Base-by-base conservation (phyloP, 2,113 vertebrate species). In the Orcinus orca region DNA sequence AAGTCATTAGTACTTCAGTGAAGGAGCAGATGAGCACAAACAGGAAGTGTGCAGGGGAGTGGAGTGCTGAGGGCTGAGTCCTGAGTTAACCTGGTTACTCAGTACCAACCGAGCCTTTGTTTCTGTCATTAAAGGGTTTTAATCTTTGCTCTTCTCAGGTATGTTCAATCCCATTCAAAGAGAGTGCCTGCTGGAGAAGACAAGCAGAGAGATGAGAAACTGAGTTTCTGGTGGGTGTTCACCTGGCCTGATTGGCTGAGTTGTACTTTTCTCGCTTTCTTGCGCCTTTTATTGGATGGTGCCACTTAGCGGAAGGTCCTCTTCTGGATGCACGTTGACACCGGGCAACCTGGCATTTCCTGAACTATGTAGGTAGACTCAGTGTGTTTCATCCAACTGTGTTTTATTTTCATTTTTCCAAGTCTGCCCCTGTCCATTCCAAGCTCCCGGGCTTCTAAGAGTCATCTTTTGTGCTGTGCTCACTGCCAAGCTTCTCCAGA, bases 121-220 rank as follows among this genome's bases (percentile, higher is more conserved):
- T 87, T 79, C 86, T 15, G 29, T 31, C 70, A 71, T 67, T 65
- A 63, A 33, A 33, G 17, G 13, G 31, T 26, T 63, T 58, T 68
- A 25, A 6, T 55, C 31, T 70, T 58, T 81, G 29, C 29, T 80
- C 53, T 84, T 71, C 25, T 15, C 71, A 1, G 14, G 62, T 31
- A 14, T 41, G 53, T 91, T 41, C 33, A 67, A 31, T 33, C 11
- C 33, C 15, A 23, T 21, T 47, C 5, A 50, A 29, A 70, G 81
- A 26, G 17, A 77, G 25, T 1, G 9, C 26, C 41, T 47, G 20
- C n/a, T 31, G 13, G 18, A 55, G 15, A 31, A 31, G 68, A 74
- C 10, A 9, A 36, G 21, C 36, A 26, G 11, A 25, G 26, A 31
- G 3, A 0, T 0, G 15, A 55, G 68, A 23, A 17, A 38, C 10